phyloP scores from a whole-genome alignment of 2,113 vertebrate species.

The Lampris megalopsis region DNA sequence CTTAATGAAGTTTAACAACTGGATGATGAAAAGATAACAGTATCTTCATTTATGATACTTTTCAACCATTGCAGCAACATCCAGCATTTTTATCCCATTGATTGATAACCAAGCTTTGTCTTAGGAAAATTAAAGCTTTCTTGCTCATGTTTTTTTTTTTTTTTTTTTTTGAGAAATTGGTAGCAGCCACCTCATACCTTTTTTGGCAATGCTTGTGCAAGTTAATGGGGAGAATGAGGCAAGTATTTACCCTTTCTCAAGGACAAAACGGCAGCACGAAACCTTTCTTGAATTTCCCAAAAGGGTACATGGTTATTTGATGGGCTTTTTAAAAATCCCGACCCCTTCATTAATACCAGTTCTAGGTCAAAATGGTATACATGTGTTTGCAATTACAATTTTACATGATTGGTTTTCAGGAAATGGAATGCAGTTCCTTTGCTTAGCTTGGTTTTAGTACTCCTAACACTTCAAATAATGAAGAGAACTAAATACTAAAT shows the following conservation, averaged over 20 bases:
- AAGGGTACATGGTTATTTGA: conserved; percentile 50
- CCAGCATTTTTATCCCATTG: conserved; percentile 69
- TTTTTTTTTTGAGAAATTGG: not conserved
- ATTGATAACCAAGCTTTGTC: conserved; percentile 5
- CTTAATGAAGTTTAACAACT: conserved; percentile 1
- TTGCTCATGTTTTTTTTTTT: not conserved
- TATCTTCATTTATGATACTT: conserved; percentile 21
- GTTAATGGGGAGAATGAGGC: not conserved
- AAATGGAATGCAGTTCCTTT: not conserved
- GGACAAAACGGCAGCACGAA: not conserved
- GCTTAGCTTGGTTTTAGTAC: not conserved
- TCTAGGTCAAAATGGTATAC: conserved; percentile 47
- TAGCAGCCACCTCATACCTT: not conserved
- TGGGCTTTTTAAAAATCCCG: conserved; percentile 60
- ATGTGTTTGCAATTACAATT: not conserved
- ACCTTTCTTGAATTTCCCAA: not conserved
- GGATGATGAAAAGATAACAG: not conserved
- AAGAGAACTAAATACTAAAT: not conserved
- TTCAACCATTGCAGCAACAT: conserved; percentile 23
- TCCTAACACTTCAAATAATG: not conserved
- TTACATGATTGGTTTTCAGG: not conserved
- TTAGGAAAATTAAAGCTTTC: not conserved
- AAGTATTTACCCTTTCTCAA: not conserved
- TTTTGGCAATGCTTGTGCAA: not conserved
- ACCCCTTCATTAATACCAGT: conserved; percentile 36